Percentiles rank a stretch among this genome's conserved stretches.
These are phyloP conservation scores for Pangasius sanitwongsei DNA, from an alignment of 2,797 vertebrate genomes.

Conservation along the genomic window DNA sequence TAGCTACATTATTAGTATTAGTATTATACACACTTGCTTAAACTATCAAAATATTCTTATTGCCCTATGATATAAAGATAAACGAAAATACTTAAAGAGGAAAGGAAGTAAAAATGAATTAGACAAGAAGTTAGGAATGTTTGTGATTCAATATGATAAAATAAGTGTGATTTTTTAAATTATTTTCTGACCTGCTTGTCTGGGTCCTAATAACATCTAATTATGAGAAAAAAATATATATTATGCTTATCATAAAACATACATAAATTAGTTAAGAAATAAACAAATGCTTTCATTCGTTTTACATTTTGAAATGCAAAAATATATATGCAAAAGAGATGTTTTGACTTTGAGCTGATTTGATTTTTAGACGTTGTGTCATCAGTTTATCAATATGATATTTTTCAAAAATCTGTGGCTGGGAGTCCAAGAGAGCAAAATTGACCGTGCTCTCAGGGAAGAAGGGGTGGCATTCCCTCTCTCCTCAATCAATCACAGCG, in stretches of 20 bases:
- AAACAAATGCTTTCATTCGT: background rate
- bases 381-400: background rate
- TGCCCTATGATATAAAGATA: background rate
- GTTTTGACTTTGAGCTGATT: background rate
- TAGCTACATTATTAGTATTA: background rate
- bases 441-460: background rate
- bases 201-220: conserved; percentile 52
- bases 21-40: background rate
- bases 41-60: background rate
- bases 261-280: background rate
- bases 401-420: background rate
- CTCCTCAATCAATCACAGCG: background rate
- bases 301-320: background rate
- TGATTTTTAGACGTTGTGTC: background rate
- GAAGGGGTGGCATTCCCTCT: background rate
- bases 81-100: background rate
- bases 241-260: background rate
- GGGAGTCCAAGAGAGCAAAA: background rate
- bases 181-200: conserved; percentile 49
- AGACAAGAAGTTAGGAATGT: background rate
- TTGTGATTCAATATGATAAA: background rate
- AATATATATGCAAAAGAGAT: background rate
- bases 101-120: background rate
- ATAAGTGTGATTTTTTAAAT: too few species aligned
- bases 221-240: background rate